Evolutionary conservation across 2,797 vertebrate genomes (phyloP).

Genomic region (Bradypodion ventrale): DNA sequence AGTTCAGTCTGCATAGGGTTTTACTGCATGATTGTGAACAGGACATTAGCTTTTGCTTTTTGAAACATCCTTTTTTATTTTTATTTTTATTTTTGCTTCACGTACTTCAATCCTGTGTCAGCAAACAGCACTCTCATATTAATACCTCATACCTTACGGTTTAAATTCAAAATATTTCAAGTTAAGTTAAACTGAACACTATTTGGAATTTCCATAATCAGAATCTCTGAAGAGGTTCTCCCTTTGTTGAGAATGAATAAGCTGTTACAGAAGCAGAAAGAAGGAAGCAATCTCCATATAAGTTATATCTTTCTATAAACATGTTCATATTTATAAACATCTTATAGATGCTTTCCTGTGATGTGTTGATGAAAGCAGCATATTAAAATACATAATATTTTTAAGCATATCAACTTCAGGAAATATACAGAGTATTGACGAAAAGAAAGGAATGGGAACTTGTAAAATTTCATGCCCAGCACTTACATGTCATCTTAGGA

Average conservation of each 20-base stretch:
- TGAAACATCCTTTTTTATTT: no score
- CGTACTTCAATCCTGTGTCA: no score
- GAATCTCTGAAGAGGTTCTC: not conserved
- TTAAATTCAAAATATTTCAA: not conserved
- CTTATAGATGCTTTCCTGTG: conserved; percentile 35
- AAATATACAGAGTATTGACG: conserved; percentile 55
- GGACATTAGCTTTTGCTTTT: no score
- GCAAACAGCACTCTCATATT: not conserved
- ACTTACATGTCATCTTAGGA: conserved; percentile 59
- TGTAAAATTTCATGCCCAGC: conserved; percentile 65
- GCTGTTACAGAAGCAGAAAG: not conserved
- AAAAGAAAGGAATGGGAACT: conserved; percentile 57
- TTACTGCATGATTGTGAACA: no score
- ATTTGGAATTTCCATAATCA: not conserved
- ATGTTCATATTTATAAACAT: conserved; percentile 46
- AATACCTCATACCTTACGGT: not conserved
- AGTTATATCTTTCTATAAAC: conserved; percentile 47
- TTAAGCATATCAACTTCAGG: conserved; percentile 57
- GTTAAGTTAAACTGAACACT: conserved; percentile 2
- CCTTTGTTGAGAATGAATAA: not conserved
- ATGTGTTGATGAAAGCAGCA: conserved; percentile 41
- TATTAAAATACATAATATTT: conserved; percentile 58
- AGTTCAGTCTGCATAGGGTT: no score
- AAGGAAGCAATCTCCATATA: conserved; percentile 24
- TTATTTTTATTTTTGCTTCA: no score